phyloP scores from a whole-genome alignment of 2,797 vertebrate species.

The Takifugu rubripes region DNA sequence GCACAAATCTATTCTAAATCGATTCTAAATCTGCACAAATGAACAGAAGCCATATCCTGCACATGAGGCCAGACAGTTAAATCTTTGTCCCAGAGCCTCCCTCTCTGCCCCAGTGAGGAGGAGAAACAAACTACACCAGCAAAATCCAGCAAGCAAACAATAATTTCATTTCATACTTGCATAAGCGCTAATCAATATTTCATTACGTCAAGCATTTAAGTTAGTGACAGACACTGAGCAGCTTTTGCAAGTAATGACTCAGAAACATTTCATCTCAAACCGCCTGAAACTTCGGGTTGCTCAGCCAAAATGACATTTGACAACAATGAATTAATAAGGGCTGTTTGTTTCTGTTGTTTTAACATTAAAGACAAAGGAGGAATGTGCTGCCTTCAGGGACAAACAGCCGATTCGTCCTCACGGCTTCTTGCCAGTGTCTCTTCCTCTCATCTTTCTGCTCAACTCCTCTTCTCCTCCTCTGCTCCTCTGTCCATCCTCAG shows the following conservation, averaged over 20 bases:
- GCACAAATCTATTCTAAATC: too few species aligned
- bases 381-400: too few species aligned
- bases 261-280: conserved; percentile 42
- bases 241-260: conserved; percentile 31
- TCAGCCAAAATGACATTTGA: too few species aligned
- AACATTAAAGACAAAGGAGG: too few species aligned
- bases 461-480: too few species aligned
- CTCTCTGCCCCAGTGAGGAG: too few species aligned
- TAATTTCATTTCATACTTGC: conserved; percentile 45
- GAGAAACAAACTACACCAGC: background rate
- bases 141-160: conserved; percentile 38
- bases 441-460: background rate
- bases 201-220: conserved; percentile 33
- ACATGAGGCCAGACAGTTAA: too few species aligned
- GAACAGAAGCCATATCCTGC: too few species aligned
- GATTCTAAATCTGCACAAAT: too few species aligned
- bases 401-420: background rate
- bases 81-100: too few species aligned
- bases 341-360: too few species aligned
- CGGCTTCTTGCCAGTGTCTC: background rate
- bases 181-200: conserved; percentile 56
- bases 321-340: conserved; percentile 34
- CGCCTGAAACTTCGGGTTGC: conserved; percentile 8
- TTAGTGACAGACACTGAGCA: conserved; percentile 42
- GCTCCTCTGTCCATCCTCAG: too few species aligned